phyloP scores from a whole-genome alignment of 2,888 invertebrate species.

The Phoronis australis region DNA sequence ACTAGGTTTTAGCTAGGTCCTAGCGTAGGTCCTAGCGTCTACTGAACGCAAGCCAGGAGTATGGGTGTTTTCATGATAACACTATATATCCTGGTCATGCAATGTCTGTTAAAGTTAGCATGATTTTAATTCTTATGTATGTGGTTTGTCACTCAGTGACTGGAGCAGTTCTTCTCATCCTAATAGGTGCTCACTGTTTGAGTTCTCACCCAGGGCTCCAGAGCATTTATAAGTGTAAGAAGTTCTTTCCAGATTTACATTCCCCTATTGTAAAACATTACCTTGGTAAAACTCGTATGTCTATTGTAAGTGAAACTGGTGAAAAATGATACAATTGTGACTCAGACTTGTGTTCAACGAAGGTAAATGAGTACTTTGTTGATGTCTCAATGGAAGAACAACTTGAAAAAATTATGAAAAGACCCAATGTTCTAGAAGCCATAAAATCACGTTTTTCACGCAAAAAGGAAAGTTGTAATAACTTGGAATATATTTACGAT shows the following conservation, averaged over 20 bases:
- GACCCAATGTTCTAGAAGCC: conserved; percentile 1
- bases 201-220: too few species aligned
- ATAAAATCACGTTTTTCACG: conserved; percentile 4
- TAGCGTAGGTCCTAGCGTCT: too few species aligned
- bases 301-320: neutral
- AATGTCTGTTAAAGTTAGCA: conserved; percentile 7
- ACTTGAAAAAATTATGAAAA: conserved; percentile 4
- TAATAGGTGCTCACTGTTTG: too few species aligned
- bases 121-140: conserved; percentile 7
- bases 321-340: conserved; percentile 2
- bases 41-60: too few species aligned
- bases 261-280: conserved; percentile 8
- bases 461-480: conserved; percentile 1
- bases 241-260: conserved; percentile 6
- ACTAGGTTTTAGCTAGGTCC: too few species aligned
- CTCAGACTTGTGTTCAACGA: neutral
- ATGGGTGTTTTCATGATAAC: too few species aligned
- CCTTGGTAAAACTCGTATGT: conserved; percentile 4
- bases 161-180: too few species aligned
- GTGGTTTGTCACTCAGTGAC: conserved; percentile 2
- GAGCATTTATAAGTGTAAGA: too few species aligned
- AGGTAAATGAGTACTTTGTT: conserved; percentile 6
- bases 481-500: conserved; percentile 12
- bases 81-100: conserved; percentile 7
- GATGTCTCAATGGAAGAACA: conserved; percentile 8